Conservation (phyloP, 2,113 vertebrate species). For the Perccottus glenii region DNA sequence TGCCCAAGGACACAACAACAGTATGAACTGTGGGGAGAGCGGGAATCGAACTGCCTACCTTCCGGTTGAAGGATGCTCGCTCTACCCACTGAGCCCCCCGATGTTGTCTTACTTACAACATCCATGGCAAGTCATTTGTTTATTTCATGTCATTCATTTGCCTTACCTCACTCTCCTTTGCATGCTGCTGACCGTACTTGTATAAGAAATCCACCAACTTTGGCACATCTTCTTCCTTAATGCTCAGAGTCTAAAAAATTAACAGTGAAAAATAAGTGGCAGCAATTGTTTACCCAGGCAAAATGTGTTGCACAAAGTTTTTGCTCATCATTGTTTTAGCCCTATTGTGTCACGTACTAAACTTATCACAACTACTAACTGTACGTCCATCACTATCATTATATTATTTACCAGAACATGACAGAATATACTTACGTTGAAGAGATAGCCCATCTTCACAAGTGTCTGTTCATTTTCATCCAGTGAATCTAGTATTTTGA, state of each 20-base stretch:
- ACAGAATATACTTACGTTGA: background rate
- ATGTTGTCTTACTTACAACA: background rate
- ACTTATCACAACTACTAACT: no score
- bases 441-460: slow-evolving; percentile 1
- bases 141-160: background rate
- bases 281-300: no score
- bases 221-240: slow-evolving; percentile 1
- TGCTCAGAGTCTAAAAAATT: background rate
- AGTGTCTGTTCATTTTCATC: background rate
- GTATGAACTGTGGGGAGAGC: no score
- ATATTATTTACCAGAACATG: no score
- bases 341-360: no score
- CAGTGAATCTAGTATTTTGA: background rate
- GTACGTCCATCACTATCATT: no score
- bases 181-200: background rate
- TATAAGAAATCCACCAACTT: slow-evolving; percentile 1
- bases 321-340: no score
- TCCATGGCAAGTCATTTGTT: background rate
- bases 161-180: background rate
- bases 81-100: no score
- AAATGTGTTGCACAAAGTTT: no score
- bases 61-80: no score
- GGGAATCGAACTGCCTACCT: no score
- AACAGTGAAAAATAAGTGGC: background rate
- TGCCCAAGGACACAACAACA: no score